A percentile compares a stretch with the other conserved stretches of the same genome.
phyloP scores from a whole-genome alignment of 2,888 invertebrate species.

The Synanthedon tipuliformis region DNA sequence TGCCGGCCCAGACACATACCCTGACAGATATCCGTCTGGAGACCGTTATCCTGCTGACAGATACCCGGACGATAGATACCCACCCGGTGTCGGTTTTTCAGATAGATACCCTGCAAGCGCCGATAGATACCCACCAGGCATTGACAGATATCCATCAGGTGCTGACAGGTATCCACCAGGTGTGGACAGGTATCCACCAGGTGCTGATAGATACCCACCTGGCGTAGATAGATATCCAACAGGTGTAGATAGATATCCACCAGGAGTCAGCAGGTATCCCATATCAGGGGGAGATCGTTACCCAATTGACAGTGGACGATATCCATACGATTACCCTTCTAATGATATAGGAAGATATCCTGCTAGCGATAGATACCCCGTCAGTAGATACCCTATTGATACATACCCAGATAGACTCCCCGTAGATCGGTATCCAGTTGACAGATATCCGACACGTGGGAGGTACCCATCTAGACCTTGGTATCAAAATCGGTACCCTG shows the following conservation, averaged over 20 bases:
- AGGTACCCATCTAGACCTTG: constrained; percentile 41
- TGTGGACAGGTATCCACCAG: constrained; percentile 53
- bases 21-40: constrained; percentile 37
- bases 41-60: constrained; percentile 58
- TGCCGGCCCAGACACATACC: constrained; percentile 42
- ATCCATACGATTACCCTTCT: constrained; percentile 32
- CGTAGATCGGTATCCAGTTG: constrained; percentile 36
- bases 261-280: constrained; percentile 43
- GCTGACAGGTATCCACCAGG: constrained; percentile 43
- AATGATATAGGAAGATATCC: constrained; percentile 35
- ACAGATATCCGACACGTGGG: constrained; percentile 38
- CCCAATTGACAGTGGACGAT: constrained; percentile 47
- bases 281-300: constrained; percentile 34
- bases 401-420: constrained; percentile 45
- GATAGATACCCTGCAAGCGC: constrained; percentile 37
- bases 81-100: constrained; percentile 31
- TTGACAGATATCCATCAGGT: constrained; percentile 53
- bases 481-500: constrained; percentile 51
- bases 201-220: constrained; percentile 54
- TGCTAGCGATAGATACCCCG: constrained; percentile 44
- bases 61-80: constrained; percentile 64
- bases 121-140: constrained; percentile 34
- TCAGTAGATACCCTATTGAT: constrained; percentile 50
- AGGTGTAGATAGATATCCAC: constrained; percentile 36
- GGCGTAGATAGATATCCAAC: constrained; percentile 46